Conservation (phyloP, 2,888 invertebrate genomes). For the Caenorhabditis japonica region DNA sequence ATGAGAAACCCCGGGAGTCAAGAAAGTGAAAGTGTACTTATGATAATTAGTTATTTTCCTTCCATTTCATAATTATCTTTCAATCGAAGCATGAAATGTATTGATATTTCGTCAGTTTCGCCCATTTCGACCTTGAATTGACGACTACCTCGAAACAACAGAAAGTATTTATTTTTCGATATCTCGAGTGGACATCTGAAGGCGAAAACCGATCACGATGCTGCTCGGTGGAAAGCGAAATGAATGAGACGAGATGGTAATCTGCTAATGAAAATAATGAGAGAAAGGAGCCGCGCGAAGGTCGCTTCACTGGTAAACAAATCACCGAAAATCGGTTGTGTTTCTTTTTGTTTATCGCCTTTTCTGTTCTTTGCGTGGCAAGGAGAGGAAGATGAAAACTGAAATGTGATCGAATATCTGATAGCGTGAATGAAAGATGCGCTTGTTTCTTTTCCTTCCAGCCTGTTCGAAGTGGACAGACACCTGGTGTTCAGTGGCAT, state of each 20-base stretch:
- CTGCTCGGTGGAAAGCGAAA: too few species aligned
- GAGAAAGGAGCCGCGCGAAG: slow-evolving; percentile 39
- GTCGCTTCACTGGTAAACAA: slow-evolving; percentile 27
- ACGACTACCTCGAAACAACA: too few species aligned
- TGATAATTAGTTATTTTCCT: too few species aligned
- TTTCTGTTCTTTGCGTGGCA: slow-evolving; percentile 6
- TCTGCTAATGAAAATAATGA: background rate
- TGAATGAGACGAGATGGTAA: too few species aligned
- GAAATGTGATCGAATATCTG: slow-evolving; percentile 48
- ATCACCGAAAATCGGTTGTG: slow-evolving; percentile 14
- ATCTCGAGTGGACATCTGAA: too few species aligned
- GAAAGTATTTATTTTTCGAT: too few species aligned
- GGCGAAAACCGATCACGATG: too few species aligned
- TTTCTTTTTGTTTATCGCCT: slow-evolving; percentile 47
- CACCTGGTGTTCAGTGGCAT: slow-evolving; percentile 33
- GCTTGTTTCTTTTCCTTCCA: slow-evolving; percentile 27
- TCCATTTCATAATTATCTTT: too few species aligned
- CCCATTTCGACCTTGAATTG: too few species aligned
- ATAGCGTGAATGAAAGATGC: slow-evolving; percentile 18
- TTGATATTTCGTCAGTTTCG: slow-evolving; percentile 39
- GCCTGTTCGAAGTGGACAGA: slow-evolving; percentile 8
- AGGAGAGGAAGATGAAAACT: slow-evolving; percentile 29
- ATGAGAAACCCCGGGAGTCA: too few species aligned
- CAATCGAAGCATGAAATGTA: slow-evolving; percentile 45
- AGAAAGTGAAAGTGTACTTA: too few species aligned